Percentiles rank a stretch among this genome's conserved stretches.
Conservation (phyloP, 2,797 vertebrate species). For the Falco naumanni region DNA sequence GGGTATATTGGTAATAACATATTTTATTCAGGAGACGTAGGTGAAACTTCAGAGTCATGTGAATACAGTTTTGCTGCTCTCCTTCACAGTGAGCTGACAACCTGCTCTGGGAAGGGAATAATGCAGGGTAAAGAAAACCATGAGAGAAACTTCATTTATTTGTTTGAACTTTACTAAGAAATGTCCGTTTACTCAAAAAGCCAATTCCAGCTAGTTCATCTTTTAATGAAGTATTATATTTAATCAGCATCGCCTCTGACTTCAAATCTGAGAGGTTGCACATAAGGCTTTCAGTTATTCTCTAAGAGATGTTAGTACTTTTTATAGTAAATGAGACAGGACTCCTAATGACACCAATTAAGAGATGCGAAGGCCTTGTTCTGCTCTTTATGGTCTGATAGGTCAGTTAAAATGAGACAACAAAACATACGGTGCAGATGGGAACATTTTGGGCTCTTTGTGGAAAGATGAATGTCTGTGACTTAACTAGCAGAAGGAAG, state of each 20-base stretch:
- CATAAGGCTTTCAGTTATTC: background rate
- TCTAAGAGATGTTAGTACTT: background rate
- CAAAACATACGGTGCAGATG: background rate
- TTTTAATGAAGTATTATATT: slow-evolving; percentile 31
- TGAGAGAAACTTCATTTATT: background rate
- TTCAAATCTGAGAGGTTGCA: background rate
- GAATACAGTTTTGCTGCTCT: background rate
- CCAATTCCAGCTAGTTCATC: background rate
- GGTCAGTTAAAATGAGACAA: slow-evolving; percentile 55
- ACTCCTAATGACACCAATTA: slow-evolving; percentile 55
- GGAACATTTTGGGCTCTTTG: slow-evolving; percentile 53
- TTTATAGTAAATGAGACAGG: background rate
- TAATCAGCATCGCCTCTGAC: background rate
- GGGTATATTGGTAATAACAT: background rate
- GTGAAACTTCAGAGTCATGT: background rate
- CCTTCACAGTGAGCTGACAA: background rate
- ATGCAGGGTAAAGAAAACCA: background rate
- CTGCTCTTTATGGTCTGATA: background rate
- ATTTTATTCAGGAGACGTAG: background rate
- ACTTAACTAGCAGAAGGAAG: background rate
- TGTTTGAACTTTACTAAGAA: background rate
- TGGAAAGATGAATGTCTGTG: background rate
- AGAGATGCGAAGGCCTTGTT: background rate
- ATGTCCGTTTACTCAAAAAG: background rate
- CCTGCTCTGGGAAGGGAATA: background rate